Evolutionary conservation across 1,140 invertebrate genomes (phyloP).

Genomic region (Ectropis grisescens): DNA sequence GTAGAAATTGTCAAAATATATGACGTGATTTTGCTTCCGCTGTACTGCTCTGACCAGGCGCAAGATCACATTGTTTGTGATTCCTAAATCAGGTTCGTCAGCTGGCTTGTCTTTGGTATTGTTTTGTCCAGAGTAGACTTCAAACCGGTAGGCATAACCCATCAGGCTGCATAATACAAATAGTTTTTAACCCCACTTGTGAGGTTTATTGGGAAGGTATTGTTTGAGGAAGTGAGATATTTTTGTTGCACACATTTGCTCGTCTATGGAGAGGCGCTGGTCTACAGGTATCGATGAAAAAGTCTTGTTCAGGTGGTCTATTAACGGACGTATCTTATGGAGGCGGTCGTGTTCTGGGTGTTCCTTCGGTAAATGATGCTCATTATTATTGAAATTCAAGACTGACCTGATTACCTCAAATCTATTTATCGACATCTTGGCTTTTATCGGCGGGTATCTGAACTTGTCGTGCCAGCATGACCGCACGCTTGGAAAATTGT

Average conservation of each 20-base stretch:
- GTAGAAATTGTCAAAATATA: no score
- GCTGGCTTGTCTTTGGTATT: not conserved
- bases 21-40: conserved; percentile 12
- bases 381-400: conserved; percentile 20
- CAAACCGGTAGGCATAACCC: conserved; percentile 17
- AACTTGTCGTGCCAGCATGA: conserved; percentile 1
- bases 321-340: conserved; percentile 40
- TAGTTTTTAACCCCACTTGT: conserved; percentile 21
- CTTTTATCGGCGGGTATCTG: conserved; percentile 1
- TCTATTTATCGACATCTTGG: conserved; percentile 15
- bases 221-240: conserved; percentile 28
- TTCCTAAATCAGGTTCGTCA: conserved; percentile 19
- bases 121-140: conserved; percentile 21
- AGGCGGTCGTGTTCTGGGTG: conserved; percentile 30
- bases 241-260: conserved; percentile 39
- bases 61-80: conserved; percentile 19
- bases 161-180: conserved; percentile 11
- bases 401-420: conserved; percentile 15
- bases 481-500: conserved; percentile 2
- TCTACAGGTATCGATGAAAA: conserved; percentile 25
- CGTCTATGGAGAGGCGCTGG: no score
- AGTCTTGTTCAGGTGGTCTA: conserved; percentile 24
- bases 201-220: conserved; percentile 41
- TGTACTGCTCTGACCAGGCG: conserved; percentile 12
- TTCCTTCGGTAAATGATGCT: conserved; percentile 9